Base-by-base conservation (phyloP, 2,888 invertebrate species). In the Metacarcinus magister region DNA sequence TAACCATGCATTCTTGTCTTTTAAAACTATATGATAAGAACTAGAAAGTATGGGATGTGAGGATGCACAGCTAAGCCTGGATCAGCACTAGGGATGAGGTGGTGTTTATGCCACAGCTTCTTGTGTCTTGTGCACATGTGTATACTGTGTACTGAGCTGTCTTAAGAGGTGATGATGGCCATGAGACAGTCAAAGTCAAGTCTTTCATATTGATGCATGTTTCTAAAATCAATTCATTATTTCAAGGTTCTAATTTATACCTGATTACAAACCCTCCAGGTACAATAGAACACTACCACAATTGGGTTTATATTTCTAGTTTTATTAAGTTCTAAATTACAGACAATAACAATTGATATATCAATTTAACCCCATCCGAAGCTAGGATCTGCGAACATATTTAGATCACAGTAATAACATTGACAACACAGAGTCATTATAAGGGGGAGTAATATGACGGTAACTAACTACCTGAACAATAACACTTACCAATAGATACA, bases 141-240 rank as follows among this genome's bases (percentile, higher is more conserved):
- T 32, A 87, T 8, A 8, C 32, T 39, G 87, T 39, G 87, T 32
- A 16, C 32, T 87, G 10, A 39, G 87, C 87, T 87, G 87, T 87
- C 87, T 32, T 32, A n/a, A 87, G 16, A 87, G 87, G 32, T 16
- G 87, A 32, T 32, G 87, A 13, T 39, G 87, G 32, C 32, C 87
- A 28, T n/a, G 75, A n/a, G 75, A 8, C 7, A 13, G 8, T 32
- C 10, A 32, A 13, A 39, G 39, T 39, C 0, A 87, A 87, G 87
- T 87, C 87, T 87, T 87, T 87, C 87, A 39, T 39, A 87, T 19
- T 0, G 10, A 87, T 87, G 32, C 87, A 87, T 87, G 87, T 87
- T 87, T 87, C 1, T 32, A 32, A 0, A 39, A 87, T 16, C 32
- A 10, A 32, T 87, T 87, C 87, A 39, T 87, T 13, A 10, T 3